phyloP scores from a whole-genome alignment of 2,113 vertebrate genomes.

The Sterrhoptilus dennistouni region DNA sequence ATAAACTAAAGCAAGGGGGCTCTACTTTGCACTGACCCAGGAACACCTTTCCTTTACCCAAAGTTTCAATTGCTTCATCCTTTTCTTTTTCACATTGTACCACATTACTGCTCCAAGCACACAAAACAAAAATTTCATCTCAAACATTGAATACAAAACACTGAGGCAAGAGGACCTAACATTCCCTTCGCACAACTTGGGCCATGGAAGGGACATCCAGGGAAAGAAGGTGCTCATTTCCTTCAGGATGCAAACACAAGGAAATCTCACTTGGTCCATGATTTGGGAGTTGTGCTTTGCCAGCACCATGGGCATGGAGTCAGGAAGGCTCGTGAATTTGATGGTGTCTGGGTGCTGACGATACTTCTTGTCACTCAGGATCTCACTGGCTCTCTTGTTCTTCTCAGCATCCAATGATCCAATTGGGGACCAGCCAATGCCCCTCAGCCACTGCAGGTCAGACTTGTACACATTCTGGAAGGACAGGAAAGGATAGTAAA shows the following conservation, averaged over 20 bases:
- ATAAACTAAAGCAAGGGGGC: too few species aligned
- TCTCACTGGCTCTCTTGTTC: constrained; percentile 77
- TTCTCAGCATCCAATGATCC: constrained; percentile 82
- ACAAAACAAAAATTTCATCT: fast-evolving
- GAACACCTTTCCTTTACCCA: too few species aligned
- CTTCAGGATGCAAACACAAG: background rate
- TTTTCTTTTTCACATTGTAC: background rate
- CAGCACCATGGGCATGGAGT: constrained; percentile 79
- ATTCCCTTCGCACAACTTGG: fast-evolving
- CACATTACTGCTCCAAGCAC: background rate
- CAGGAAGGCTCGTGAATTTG: constrained; percentile 75
- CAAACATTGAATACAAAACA: background rate
- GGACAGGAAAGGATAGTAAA: background rate
- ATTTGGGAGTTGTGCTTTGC: constrained; percentile 83
- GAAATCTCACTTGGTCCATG: constrained; percentile 78
- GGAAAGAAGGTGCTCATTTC: fast-evolving
- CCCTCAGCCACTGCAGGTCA: constrained; percentile 79
- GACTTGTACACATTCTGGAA: constrained; percentile 79
- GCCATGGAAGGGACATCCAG: background rate
- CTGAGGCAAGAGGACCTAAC: fast-evolving
- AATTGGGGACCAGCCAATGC: constrained; percentile 80
- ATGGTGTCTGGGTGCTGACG: constrained; percentile 81
- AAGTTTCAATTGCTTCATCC: too few species aligned
- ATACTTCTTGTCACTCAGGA: constrained; percentile 81
- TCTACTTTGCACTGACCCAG: too few species aligned